Evolutionary conservation across 2,888 invertebrate genomes (phyloP).

Genomic region (Stenichneumon culpator): DNA sequence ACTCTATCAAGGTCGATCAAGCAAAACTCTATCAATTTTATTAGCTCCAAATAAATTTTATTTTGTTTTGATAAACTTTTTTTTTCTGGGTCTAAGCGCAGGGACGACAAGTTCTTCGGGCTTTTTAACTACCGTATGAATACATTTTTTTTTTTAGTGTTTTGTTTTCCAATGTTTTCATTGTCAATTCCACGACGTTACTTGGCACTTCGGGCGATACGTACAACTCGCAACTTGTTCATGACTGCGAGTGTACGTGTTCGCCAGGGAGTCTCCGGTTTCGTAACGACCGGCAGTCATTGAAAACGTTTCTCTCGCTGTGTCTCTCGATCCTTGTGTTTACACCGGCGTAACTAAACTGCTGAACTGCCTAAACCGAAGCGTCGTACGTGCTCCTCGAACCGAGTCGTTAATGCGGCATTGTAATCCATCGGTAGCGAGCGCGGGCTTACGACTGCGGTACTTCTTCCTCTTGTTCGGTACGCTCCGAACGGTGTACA

Average conservation of each 20-base stretch:
- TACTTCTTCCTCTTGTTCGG: slow-evolving; percentile 39
- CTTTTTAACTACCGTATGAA: not conserved
- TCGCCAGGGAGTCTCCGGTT: slow-evolving; percentile 45
- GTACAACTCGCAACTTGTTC: not conserved
- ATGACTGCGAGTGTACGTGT: slow-evolving; percentile 13
- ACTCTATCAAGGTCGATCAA: too few relatives aligned
- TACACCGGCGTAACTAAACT: slow-evolving; percentile 59
- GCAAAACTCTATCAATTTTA: too few relatives aligned
- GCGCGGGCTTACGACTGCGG: slow-evolving; percentile 32
- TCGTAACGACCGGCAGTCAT: slow-evolving; percentile 52
- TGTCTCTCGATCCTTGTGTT: slow-evolving; percentile 42
- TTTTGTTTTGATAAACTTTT: too few relatives aligned
- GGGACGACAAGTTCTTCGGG: not conserved
- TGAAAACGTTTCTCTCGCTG: slow-evolving; percentile 49
- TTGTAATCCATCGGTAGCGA: slow-evolving; percentile 52
- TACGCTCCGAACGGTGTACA: slow-evolving; percentile 13
- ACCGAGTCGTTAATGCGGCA: slow-evolving; percentile 54
- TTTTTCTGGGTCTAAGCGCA: not conserved
- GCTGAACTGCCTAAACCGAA: slow-evolving; percentile 60
- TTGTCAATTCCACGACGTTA: slow-evolving; percentile 52
- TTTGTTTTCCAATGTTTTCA: slow-evolving; percentile 40
- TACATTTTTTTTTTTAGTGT: slow-evolving; percentile 32
- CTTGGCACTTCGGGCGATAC: not conserved
- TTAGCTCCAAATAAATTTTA: too few relatives aligned
- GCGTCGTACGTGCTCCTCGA: slow-evolving; percentile 64